Conservation (phyloP, 2,888 invertebrate genomes). For the Drosophila setosimentum region DNA sequence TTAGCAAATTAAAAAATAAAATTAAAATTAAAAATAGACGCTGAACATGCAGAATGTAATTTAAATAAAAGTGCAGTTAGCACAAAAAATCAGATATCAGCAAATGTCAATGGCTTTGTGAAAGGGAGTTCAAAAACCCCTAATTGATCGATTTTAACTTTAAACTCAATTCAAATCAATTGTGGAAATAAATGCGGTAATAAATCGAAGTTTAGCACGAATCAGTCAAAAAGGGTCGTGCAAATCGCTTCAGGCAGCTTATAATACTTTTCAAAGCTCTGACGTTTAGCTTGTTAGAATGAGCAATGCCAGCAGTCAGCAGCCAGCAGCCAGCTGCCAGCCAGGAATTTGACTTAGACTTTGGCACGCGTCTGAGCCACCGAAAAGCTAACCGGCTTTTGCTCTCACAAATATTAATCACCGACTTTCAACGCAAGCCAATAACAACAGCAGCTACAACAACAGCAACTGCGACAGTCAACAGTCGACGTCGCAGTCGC, state of each 20-base stretch:
- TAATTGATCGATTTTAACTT: constrained; percentile 56
- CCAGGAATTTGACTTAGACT: constrained; percentile 41
- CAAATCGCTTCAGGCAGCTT: constrained; percentile 12
- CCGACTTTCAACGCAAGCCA: constrained; percentile 57
- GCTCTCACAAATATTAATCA: constrained; percentile 60
- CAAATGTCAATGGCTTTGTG: constrained; percentile 65
- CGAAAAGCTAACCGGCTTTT: constrained; percentile 59
- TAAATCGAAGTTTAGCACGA: constrained; percentile 44
- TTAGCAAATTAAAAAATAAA: constrained; percentile 22
- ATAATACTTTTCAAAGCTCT: constrained; percentile 5
- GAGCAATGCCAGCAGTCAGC: not conserved
- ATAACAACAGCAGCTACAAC: constrained; percentile 29
- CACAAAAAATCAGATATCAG: constrained; percentile 9
- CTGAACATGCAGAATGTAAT: constrained; percentile 51
- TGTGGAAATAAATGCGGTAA: constrained; percentile 27
- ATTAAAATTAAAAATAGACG: constrained; percentile 20
- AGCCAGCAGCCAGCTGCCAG: not conserved
- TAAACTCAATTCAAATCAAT: constrained; percentile 16
- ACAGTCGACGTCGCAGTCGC: constrained; percentile 6
- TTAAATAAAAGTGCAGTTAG: constrained; percentile 35
- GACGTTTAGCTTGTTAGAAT: constrained; percentile 10
- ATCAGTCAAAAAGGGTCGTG: constrained; percentile 29
- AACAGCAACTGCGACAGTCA: constrained; percentile 42
- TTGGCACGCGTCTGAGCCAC: constrained; percentile 57
- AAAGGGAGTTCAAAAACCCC: constrained; percentile 54